A percentile compares a stretch with the other conserved stretches of the same genome.
These are phyloP conservation scores for Cantharis flavilabris DNA, from an alignment of 2,888 invertebrate species.

Conservation along the genomic window DNA sequence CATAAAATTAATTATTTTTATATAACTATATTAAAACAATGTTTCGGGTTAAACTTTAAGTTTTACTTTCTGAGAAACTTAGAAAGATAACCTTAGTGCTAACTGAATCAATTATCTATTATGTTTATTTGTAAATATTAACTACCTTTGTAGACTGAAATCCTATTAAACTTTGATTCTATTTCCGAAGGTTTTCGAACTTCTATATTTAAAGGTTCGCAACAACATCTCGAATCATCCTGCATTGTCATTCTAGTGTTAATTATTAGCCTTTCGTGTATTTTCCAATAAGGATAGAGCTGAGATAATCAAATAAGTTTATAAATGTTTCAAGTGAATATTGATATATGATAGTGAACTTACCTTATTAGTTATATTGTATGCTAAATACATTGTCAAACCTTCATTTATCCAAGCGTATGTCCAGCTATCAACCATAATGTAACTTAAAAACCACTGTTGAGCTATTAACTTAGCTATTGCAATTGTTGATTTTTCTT, in stretches of 20 bases:
- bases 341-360: no score
- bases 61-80: no score
- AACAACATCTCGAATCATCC: background rate
- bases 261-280: background rate
- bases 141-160: background rate
- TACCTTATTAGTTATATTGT: constrained; percentile 35
- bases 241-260: background rate
- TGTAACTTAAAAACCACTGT: constrained; percentile 59
- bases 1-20: no score
- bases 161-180: background rate
- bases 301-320: background rate
- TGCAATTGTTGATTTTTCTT: constrained; percentile 39
- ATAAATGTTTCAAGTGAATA: no score
- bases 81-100: no score
- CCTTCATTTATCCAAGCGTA: constrained; percentile 57
- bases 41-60: no score
- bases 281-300: background rate
- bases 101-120: no score
- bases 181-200: background rate
- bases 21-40: no score
- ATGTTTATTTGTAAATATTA: no score
- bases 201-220: background rate
- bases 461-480: constrained; percentile 63
- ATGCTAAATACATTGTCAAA: constrained; percentile 61
- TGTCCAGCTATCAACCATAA: constrained; percentile 52